Conservation (phyloP, 2,113 vertebrate genomes). For the Lophura nycthemera region DNA sequence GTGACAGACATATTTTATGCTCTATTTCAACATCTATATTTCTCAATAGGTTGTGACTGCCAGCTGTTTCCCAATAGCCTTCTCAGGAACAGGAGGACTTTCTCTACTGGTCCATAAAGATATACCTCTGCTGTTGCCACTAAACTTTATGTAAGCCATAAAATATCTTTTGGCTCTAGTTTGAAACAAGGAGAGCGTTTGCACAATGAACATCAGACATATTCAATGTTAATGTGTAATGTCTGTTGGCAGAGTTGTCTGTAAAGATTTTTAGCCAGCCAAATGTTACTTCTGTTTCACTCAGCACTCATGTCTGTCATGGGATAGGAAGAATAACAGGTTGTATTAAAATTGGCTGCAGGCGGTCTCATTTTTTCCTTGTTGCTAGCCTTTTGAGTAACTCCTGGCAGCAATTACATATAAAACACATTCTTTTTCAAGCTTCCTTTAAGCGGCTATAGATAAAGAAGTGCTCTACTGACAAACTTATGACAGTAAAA, state of each 20-base stretch:
- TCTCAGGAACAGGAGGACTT: slow-evolving; percentile 44
- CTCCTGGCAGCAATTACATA: slow-evolving; percentile 20
- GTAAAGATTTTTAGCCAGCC: slow-evolving; percentile 63
- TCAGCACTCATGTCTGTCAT: slow-evolving; percentile 54
- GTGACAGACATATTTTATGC: not conserved
- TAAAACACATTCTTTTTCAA: not conserved
- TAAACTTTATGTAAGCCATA: slow-evolving; percentile 64
- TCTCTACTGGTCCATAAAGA: slow-evolving; percentile 51
- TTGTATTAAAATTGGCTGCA: slow-evolving; percentile 63
- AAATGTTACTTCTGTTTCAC: slow-evolving; percentile 67
- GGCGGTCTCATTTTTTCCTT: not conserved
- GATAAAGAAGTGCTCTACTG: not conserved
- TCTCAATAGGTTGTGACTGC: not conserved
- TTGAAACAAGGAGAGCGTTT: slow-evolving; percentile 67
- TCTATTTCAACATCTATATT: not conserved
- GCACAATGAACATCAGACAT: slow-evolving; percentile 44
- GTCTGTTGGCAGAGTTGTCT: slow-evolving; percentile 59
- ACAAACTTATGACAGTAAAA: not conserved
- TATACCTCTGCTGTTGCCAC: slow-evolving; percentile 47
- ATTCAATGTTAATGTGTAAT: slow-evolving; percentile 63
- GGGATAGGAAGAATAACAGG: slow-evolving; percentile 47
- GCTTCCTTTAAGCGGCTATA: not conserved
- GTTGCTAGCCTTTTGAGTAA: slow-evolving; percentile 64
- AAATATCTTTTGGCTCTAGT: slow-evolving; percentile 48
- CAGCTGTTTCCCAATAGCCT: slow-evolving; percentile 1